phyloP scores from a whole-genome alignment of 2,888 invertebrate species.

The Polyommatus iphigenia region DNA sequence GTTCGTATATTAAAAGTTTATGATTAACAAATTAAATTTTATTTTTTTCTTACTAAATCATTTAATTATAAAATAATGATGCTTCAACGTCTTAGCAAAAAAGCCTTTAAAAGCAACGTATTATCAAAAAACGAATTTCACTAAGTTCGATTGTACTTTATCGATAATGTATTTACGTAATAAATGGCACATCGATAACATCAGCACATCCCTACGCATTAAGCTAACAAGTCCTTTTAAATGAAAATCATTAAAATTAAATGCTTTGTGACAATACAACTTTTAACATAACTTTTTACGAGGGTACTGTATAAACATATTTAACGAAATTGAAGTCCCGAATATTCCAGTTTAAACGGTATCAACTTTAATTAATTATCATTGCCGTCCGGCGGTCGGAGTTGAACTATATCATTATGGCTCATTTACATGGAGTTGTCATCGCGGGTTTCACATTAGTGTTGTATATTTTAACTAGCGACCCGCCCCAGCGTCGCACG shows the following conservation, averaged over 20 bases:
- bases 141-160: neutral
- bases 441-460: neutral
- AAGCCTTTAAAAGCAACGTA: no score
- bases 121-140: no score
- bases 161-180: neutral
- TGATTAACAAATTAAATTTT: no score
- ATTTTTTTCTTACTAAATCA: no score
- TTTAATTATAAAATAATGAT: no score
- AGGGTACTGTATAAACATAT: neutral
- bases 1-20: no score
- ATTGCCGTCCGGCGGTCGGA: neutral
- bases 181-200: conserved; percentile 2
- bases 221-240: conserved; percentile 24
- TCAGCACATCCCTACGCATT: conserved; percentile 1
- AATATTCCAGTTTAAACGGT: neutral
- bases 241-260: conserved; percentile 28
- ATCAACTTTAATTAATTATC: conserved; percentile 8
- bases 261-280: conserved; percentile 21
- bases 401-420: neutral
- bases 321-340: neutral
- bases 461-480: no score
- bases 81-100: no score
- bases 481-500: no score
- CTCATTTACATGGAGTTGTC: neutral
- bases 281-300: conserved; percentile 6